Base-by-base conservation (phyloP, 2,113 vertebrate species). In the Cyanocitta stelleri region DNA sequence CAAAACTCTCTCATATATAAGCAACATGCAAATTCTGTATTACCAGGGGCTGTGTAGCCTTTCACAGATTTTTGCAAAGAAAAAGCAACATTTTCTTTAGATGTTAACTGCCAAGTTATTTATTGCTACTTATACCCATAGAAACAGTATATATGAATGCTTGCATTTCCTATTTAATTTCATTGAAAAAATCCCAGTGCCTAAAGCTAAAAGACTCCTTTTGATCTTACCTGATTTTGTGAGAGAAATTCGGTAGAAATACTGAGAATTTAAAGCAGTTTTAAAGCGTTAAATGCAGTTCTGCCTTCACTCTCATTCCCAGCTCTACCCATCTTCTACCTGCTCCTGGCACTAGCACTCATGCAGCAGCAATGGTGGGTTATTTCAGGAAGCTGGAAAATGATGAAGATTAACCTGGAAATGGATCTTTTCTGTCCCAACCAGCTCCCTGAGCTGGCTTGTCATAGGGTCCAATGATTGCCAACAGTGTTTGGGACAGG, bases 191-290 rank as follows among this genome's bases (percentile, higher is more conserved):
- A 44, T 27, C 33, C 18, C 35, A 66, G 21, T 29, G 19, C 39
- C 59, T 89, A 30, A 51, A 76, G 49, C 44, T 56, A 51, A 46
- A 58, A 46, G 52, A 51, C 19, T 89, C 19, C 29, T 92, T 93
- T 75, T 82, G 67, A 87, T 80, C 71, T 56, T 26, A 56, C 29
- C 54, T 61, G 32, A 69, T 58, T 80, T 80, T 77, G 29, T 74
- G 39, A 88, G 29, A 22, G n/a, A 79, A 79, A 76, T 85, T 88
- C 63, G 69, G 49, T 17, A 73, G 32, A 90, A 92, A 86, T 49
- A 73, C 13, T 24, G 29, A 94, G 19, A 26, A 58, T 81, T 35
- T 59, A 59, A 59, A 59, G 24, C 29, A 74, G n/a, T 56, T 93
- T 80, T 46, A 66, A 73, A 80, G 48, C 37, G 48, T 54, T 48